Evolutionary conservation across 2,797 vertebrate species (phyloP), one percentile per base, ranked within the genome.

Genomic region (Rhynchonycteris naso): DNA sequence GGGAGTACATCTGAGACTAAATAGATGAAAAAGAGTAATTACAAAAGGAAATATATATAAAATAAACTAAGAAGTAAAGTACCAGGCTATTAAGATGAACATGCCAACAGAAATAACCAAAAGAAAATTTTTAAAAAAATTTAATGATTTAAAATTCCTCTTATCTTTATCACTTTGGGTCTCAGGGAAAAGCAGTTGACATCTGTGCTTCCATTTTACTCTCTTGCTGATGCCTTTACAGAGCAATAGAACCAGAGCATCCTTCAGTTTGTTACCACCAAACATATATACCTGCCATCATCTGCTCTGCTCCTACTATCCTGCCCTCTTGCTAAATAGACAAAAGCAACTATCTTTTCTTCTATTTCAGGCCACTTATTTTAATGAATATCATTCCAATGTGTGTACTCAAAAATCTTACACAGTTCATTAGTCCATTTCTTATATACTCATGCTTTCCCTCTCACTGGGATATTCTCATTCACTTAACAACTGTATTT

Each of bases 1-100:
- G 33, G 24, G 6, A 58, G 52, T 86, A 71, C 76, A 69, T 18
- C 65, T 61, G n/a, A 90, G 80, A 94, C 63, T 58, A 76, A 78
- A 18, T 9, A 24, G 63, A 87, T 82, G 38, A 86, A 87, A 75
- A 59, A 47, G 16, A 61, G 54, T 59, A 80, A 90, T 22, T 74
- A 56, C 26, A 28, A 78, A 90, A 89, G 35, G 18, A 90, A 88
- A 76, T 52, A 71, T 35, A 95, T 74, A 69, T 21, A 76, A 88
- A 92, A 80, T 74, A 90, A 92, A 72, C 3, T 35, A 82, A 76
- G 56, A 90, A 68, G 61, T 54, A 80, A 81, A 38, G 19, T 54
- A 33, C 22, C 28, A 50, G 68, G 18, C 8, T 81, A 50, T 7
- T 52, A 78, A 5, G 21, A 72, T 19, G 26, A 82, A 76, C 35